phyloP scores from a whole-genome alignment of 1,140 invertebrate species.

The Oscheius sp. region DNA sequence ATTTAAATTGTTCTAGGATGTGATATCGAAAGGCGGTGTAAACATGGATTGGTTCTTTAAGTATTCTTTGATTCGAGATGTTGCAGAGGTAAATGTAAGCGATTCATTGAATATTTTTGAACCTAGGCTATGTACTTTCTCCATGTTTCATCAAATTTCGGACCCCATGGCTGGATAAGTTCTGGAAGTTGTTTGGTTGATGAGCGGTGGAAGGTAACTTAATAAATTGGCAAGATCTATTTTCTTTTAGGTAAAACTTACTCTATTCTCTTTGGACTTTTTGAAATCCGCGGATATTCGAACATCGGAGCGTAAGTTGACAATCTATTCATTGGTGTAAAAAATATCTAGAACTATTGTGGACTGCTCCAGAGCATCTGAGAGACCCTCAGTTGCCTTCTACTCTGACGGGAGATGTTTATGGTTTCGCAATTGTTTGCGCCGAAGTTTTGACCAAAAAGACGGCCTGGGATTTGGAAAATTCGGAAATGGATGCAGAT shows the following conservation, averaged over 20 bases:
- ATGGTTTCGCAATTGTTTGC: conserved; percentile 57
- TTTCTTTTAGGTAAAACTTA: conserved; percentile 14
- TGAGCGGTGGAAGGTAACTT: conserved; percentile 55
- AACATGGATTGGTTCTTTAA: conserved; percentile 55
- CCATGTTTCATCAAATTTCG: conserved; percentile 45
- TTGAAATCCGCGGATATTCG: not conserved
- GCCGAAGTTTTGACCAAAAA: conserved; percentile 63
- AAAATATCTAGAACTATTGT: conserved; percentile 70
- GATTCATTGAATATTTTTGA: not conserved
- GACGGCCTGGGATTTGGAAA: conserved; percentile 62
- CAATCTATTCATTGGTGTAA: not conserved
- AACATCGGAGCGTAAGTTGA: not conserved
- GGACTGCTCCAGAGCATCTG: conserved; percentile 93
- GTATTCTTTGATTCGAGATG: conserved; percentile 54
- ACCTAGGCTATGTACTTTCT: conserved; percentile 38
- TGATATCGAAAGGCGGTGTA: conserved; percentile 48
- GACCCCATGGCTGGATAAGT: conserved; percentile 49
- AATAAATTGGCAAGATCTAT: conserved; percentile 44
- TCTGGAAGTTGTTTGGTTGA: conserved; percentile 53
- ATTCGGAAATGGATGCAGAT: conserved; percentile 30
- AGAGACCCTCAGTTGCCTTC: conserved; percentile 64
- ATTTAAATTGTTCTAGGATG: conserved; percentile 35
- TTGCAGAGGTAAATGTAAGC: conserved; percentile 23
- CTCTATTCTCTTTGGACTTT: not conserved
- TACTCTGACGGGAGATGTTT: conserved; percentile 50